phyloP scores from a whole-genome alignment of 2,888 invertebrate species.

The Tenthredo distinguenda region DNA sequence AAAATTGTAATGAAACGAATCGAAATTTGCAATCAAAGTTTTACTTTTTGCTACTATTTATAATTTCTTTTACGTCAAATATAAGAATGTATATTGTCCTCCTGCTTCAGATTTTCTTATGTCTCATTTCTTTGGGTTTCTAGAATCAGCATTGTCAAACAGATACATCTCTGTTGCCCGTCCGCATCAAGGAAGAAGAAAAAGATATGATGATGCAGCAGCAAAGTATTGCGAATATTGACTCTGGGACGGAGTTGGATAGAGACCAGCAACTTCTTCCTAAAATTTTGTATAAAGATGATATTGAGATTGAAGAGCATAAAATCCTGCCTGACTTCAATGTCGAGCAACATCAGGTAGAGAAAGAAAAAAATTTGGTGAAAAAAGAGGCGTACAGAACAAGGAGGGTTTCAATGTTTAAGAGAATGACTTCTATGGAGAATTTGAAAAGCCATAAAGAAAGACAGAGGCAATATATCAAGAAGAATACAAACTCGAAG shows the following conservation, averaged over 20 bases:
- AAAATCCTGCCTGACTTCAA: conserved; percentile 38
- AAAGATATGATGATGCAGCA: neutral
- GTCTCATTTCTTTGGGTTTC: neutral
- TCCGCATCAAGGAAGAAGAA: conserved; percentile 26
- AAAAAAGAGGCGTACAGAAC: conserved; percentile 63
- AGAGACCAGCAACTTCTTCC: neutral
- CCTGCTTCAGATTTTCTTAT: neutral
- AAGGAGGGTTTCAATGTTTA: conserved; percentile 66
- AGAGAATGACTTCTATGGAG: conserved; percentile 70
- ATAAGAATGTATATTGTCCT: neutral
- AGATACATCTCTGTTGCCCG: conserved; percentile 51
- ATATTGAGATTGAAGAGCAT: conserved; percentile 19
- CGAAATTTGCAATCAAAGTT: neutral
- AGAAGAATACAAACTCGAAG: conserved; percentile 63
- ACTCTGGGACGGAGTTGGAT: neutral
- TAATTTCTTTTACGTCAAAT: neutral
- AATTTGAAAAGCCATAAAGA: conserved; percentile 69
- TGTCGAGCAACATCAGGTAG: conserved; percentile 3
- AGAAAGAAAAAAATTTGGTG: conserved; percentile 53
- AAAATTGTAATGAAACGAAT: neutral
- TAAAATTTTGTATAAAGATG: neutral
- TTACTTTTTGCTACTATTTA: neutral
- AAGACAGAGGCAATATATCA: conserved; percentile 69
- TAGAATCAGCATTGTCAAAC: conserved; percentile 67
- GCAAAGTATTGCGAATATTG: neutral